Conservation (phyloP, 2,888 invertebrate genomes). For the Campopleginae sp. region DNA sequence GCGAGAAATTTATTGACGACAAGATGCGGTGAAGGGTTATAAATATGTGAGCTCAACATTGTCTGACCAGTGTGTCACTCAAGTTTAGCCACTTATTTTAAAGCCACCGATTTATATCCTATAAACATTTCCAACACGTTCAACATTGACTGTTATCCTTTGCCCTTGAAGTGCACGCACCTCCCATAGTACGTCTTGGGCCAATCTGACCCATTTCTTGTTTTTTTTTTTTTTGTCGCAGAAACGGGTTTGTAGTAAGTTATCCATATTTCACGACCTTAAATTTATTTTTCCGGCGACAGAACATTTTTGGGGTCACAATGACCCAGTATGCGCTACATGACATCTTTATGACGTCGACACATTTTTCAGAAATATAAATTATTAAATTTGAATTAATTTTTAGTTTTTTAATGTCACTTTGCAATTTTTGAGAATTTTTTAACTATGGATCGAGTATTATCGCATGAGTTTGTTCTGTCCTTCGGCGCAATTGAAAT, state of each 20-base stretch:
- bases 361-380: too few relatives aligned
- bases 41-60: conserved; percentile 24
- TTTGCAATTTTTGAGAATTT: not conserved
- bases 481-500: not conserved
- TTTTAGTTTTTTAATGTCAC: not conserved
- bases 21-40: not conserved
- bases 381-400: not conserved
- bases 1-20: conserved; percentile 55
- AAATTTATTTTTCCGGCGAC: too few relatives aligned
- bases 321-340: too few relatives aligned
- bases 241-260: too few relatives aligned
- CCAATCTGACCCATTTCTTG: not conserved
- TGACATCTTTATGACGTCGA: too few relatives aligned
- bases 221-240: too few relatives aligned
- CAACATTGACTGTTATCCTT: conserved; percentile 32
- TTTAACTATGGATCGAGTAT: not conserved
- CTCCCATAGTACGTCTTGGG: too few relatives aligned
- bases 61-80: not conserved
- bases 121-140: conserved; percentile 38
- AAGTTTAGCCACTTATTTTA: conserved; percentile 8
- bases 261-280: too few relatives aligned
- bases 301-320: too few relatives aligned
- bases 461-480: not conserved
- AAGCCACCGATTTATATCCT: conserved; percentile 24
- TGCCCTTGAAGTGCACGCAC: not conserved